Percentiles rank a stretch among this genome's conserved stretches.
Evolutionary conservation across 2,797 vertebrate genomes (phyloP).

Genomic region (Pseudocheirus occidentalis): DNA sequence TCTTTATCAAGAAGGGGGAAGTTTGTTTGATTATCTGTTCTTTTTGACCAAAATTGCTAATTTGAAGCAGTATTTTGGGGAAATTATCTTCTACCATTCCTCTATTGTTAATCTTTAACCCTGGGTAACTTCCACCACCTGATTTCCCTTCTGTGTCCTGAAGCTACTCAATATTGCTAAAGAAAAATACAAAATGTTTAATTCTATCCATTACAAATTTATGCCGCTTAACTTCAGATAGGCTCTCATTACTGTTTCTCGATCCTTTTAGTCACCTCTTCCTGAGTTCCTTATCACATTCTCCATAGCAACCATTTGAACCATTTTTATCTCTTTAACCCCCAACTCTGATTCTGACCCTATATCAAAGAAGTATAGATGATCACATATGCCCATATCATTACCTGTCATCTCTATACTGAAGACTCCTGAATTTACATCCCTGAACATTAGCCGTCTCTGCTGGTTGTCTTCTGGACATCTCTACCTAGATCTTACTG

Average conservation of each 20-base stretch:
- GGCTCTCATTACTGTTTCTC: background rate
- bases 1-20: background rate
- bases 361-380: too few relatives aligned
- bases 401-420: too few relatives aligned
- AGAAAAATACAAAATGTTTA: background rate
- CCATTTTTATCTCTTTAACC: background rate
- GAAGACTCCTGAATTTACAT: too few relatives aligned
- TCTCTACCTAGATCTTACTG: background rate
- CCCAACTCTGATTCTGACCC: background rate
- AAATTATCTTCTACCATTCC: background rate
- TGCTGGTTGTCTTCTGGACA: background rate
- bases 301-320: background rate
- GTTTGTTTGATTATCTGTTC: background rate
- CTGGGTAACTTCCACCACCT: background rate
- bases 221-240: background rate
- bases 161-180: background rate
- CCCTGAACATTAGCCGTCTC: too few relatives aligned
- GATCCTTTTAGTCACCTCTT: background rate
- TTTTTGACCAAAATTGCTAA: background rate
- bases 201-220: background rate
- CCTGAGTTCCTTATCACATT: background rate
- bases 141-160: background rate
- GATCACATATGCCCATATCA: too few relatives aligned
- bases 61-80: background rate
- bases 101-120: background rate